phyloP scores from a whole-genome alignment of 35 echinoderm and acorn worm genomes.

The Apostichopus japonicus region DNA sequence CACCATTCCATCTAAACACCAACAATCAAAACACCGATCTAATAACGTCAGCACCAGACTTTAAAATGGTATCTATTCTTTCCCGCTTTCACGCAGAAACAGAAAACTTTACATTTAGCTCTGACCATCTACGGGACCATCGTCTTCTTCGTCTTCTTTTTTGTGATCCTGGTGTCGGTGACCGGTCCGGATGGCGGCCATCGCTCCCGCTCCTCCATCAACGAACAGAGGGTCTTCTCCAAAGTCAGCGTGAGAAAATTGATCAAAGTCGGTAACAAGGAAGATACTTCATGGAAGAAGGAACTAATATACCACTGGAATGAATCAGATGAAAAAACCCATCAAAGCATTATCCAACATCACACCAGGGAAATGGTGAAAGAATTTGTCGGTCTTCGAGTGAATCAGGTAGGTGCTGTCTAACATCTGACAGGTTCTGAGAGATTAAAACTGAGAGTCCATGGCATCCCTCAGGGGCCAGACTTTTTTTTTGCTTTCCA shows the following conservation, averaged over 20 bases:
- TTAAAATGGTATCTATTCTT: neutral
- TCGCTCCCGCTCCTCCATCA: neutral
- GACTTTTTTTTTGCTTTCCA: too few relatives aligned
- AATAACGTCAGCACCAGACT: too few relatives aligned
- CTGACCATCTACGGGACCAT: conserved; percentile 54
- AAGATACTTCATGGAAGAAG: conserved; percentile 34
- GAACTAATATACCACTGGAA: conserved; percentile 31
- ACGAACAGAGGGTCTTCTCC: conserved; percentile 34
- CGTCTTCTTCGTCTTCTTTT: conserved; percentile 42
- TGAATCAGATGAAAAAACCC: neutral
- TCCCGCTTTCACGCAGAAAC: conserved; percentile 3
- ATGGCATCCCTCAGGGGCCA: too few relatives aligned
- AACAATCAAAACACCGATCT: too few relatives aligned
- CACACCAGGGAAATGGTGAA: conserved; percentile 14
- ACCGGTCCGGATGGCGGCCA: neutral
- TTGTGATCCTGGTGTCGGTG: conserved; percentile 26
- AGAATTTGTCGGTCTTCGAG: conserved; percentile 47
- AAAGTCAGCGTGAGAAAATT: neutral
- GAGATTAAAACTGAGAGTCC: too few relatives aligned
- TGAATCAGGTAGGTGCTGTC: conserved; percentile 37
- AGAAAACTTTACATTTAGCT: conserved; percentile 29
- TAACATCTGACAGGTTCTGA: too few relatives aligned
- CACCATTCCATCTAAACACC: neutral
- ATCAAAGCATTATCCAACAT: neutral
- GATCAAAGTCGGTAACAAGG: conserved; percentile 9